These are phyloP conservation scores for Triops longicaudatus DNA, from an alignment of 1,140 invertebrate species.

Conservation along the genomic window DNA sequence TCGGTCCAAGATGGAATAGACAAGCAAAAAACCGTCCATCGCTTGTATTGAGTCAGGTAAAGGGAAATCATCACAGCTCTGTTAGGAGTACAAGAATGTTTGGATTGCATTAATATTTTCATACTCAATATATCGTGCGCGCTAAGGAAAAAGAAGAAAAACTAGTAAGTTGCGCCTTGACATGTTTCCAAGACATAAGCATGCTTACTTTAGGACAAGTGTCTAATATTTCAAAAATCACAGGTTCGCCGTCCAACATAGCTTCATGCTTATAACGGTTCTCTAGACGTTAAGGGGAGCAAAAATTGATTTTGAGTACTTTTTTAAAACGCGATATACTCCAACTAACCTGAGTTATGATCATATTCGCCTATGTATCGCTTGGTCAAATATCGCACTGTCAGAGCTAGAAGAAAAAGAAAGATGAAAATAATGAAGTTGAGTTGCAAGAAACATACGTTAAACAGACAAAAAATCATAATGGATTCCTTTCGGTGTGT, in stretches of 20 bases:
- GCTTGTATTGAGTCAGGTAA: conserved; percentile 67
- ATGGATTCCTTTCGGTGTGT: conserved; percentile 7
- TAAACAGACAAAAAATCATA: conserved; percentile 10
- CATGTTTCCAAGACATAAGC: background rate
- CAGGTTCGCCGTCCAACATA: conserved; percentile 78
- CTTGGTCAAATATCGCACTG: conserved; percentile 78
- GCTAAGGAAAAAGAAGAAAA: no score
- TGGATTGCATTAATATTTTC: background rate
- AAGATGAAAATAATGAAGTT: conserved; percentile 22
- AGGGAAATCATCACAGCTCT: conserved; percentile 61
- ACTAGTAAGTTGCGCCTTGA: background rate
- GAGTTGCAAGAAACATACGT: conserved; percentile 16
- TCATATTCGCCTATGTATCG: conserved; percentile 90
- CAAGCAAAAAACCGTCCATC: conserved; percentile 79
- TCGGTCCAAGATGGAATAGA: conserved; percentile 85
- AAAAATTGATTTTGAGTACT: background rate
- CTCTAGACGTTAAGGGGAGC: conserved; percentile 49
- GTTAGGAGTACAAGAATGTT: conserved; percentile 32
- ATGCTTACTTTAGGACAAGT: conserved; percentile 74
- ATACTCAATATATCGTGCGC: no score
- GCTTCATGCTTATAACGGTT: conserved; percentile 85
- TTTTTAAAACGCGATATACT: conserved; percentile 8
- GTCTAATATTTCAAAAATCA: conserved; percentile 85
- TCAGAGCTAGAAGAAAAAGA: conserved; percentile 53
- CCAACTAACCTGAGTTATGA: conserved; percentile 67